Evolutionary conservation across 2,888 invertebrate genomes (phyloP).

Genomic region (Gymnosoma rotundatum): DNA sequence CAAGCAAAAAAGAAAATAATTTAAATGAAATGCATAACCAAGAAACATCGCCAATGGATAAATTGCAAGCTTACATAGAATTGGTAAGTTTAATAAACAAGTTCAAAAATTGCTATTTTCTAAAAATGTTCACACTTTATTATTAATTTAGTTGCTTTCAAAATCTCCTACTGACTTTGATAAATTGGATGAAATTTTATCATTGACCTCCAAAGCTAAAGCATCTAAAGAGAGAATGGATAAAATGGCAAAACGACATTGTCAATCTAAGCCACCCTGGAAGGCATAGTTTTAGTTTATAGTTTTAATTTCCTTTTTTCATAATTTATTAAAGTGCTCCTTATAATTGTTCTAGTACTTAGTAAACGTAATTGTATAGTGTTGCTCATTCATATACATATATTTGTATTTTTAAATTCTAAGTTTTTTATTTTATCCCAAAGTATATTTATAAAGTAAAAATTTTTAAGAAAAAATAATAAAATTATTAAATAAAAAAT

Average conservation of each 20-base stretch:
- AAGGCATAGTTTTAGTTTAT: conserved; percentile 73
- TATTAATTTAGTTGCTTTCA: conserved; percentile 82
- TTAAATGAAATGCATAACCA: conserved; percentile 69
- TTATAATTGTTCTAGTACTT: no score
- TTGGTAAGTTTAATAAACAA: conserved; percentile 72
- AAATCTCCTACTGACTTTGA: conserved; percentile 83
- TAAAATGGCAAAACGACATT: conserved; percentile 70
- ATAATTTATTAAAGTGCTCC: no score
- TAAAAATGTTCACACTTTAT: conserved; percentile 11
- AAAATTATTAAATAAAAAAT: no score
- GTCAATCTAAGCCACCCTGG: conserved; percentile 78
- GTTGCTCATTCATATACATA: no score
- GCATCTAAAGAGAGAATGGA: conserved; percentile 69
- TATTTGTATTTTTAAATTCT: not conserved
- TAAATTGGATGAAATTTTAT: conserved; percentile 78
- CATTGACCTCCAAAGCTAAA: conserved; percentile 73
- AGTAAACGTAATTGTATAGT: not conserved
- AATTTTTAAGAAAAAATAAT: no score
- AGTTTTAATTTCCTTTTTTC: no score
- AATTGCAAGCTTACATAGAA: conserved; percentile 81
- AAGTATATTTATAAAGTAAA: not conserved
- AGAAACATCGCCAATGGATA: conserved; percentile 76
- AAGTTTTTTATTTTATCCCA: not conserved
- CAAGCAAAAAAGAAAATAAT: conserved; percentile 77
- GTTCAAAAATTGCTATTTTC: not conserved